Evolutionary conservation across 2,113 vertebrate genomes (phyloP).

Genomic region (Cromileptes altivelis): DNA sequence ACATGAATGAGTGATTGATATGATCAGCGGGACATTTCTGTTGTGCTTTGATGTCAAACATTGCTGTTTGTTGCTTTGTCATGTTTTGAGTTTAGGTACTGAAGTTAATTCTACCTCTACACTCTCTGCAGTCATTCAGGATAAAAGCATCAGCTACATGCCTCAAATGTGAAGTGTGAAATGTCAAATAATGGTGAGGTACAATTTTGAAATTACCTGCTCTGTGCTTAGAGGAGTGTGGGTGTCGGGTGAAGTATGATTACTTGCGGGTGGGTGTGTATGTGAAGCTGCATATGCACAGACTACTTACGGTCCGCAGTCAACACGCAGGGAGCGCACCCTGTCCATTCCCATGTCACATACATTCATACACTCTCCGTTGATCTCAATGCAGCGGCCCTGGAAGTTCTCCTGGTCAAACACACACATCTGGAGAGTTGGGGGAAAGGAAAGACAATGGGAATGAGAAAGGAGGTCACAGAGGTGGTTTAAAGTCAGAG

Average conservation of each 20-base stretch:
- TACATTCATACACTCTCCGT: constrained; percentile 81
- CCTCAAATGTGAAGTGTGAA: constrained; percentile 49
- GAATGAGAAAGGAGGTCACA: neutral
- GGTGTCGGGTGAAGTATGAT: constrained; percentile 19
- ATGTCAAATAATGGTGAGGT: constrained; percentile 46
- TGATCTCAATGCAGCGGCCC: constrained; percentile 85
- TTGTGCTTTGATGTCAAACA: neutral
- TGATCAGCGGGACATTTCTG: neutral
- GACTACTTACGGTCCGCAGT: constrained; percentile 84
- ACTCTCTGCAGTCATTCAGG: constrained; percentile 12
- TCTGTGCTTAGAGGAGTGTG: constrained; percentile 42
- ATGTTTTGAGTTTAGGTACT: neutral
- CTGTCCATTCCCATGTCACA: constrained; percentile 84
- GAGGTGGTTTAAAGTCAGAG: neutral
- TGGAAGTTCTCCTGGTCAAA: constrained; percentile 88
- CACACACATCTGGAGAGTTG: constrained; percentile 75
- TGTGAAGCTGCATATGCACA: neutral
- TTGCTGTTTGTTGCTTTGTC: constrained; percentile 11
- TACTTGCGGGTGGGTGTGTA: constrained; percentile 4
- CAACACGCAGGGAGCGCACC: constrained; percentile 83
- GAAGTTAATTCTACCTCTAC: constrained; percentile 35
- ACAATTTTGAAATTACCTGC: constrained; percentile 32
- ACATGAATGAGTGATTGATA: neutral
- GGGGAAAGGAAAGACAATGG: neutral
- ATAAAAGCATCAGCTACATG: constrained; percentile 57